phyloP scores from a whole-genome alignment of 2,888 invertebrate species.

The Malachius bipustulatus region DNA sequence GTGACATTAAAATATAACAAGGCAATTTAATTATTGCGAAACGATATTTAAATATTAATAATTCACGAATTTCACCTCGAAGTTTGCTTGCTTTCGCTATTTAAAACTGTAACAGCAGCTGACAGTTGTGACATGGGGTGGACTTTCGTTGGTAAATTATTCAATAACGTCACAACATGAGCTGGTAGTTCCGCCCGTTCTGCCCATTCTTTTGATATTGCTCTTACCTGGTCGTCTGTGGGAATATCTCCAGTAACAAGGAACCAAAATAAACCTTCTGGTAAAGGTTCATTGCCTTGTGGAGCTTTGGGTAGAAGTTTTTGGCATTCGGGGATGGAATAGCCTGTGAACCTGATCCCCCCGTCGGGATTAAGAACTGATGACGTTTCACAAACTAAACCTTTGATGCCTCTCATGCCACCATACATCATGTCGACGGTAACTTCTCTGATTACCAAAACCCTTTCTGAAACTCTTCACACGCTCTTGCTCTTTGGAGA shows the following conservation, averaged over 20 bases:
- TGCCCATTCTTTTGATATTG: slow-evolving; percentile 70
- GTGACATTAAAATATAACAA: too few species aligned
- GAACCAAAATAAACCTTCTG: slow-evolving; percentile 85
- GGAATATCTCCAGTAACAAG: slow-evolving; percentile 78
- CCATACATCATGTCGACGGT: slow-evolving; percentile 63
- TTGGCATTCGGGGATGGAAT: slow-evolving; percentile 83
- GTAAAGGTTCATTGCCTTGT: slow-evolving; percentile 69
- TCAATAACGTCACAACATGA: slow-evolving; percentile 80
- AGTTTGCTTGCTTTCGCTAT: slow-evolving; percentile 88
- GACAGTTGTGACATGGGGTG: slow-evolving; percentile 92
- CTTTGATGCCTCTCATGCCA: slow-evolving; percentile 90
- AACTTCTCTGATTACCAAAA: background rate
- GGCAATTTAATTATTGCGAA: too few species aligned
- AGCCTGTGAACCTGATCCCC: slow-evolving; percentile 85
- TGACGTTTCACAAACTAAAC: slow-evolving; percentile 87
- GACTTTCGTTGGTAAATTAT: slow-evolving; percentile 73
- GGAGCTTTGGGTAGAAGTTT: slow-evolving; percentile 66
- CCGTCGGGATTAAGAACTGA: slow-evolving; percentile 89
- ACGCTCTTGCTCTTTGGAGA: slow-evolving; percentile 3
- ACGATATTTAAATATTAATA: too few species aligned
- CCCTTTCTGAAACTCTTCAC: background rate
- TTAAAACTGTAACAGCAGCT: slow-evolving; percentile 77
- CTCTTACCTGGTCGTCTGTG: slow-evolving; percentile 55
- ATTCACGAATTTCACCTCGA: too few species aligned
- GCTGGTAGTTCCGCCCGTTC: slow-evolving; percentile 70